Percentiles rank a stretch among this genome's conserved stretches.
phyloP scores from a whole-genome alignment of 2,888 invertebrate species.

The Watsonalla cultraria region DNA sequence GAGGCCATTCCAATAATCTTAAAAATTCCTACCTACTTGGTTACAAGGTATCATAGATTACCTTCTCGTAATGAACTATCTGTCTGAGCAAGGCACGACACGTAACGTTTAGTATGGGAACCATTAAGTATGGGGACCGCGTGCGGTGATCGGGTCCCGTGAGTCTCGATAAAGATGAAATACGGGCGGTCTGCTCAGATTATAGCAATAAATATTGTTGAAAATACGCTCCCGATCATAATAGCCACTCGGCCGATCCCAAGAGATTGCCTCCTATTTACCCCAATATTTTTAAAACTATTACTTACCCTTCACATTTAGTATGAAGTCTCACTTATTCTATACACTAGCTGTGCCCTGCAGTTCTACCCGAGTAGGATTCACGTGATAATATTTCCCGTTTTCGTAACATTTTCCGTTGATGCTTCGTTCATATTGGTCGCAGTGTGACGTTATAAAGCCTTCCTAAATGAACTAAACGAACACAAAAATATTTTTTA shows the following conservation, averaged over 20 bases:
- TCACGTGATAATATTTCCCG: too few species aligned
- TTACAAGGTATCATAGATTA: too few species aligned
- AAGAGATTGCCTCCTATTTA: constrained; percentile 26
- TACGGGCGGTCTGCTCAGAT: constrained; percentile 41
- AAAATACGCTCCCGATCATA: constrained; percentile 40
- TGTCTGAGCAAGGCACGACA: not conserved
- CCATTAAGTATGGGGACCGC: constrained; percentile 20
- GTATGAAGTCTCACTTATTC: too few species aligned
- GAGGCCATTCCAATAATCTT: too few species aligned
- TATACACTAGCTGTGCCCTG: too few species aligned
- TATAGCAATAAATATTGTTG: constrained; percentile 48
- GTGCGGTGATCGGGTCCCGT: constrained; percentile 34
- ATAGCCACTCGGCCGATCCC: constrained; percentile 26
- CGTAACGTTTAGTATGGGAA: constrained; percentile 12
- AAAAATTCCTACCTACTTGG: too few species aligned
- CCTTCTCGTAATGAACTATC: not conserved
- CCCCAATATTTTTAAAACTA: constrained; percentile 21
- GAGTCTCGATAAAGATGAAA: constrained; percentile 46
- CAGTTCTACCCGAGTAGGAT: too few species aligned
- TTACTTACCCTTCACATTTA: constrained; percentile 10
- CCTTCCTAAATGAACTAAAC: too few species aligned
- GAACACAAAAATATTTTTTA: too few species aligned
- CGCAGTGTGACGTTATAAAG: too few species aligned
- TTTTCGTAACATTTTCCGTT: too few species aligned
- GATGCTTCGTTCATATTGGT: too few species aligned